phyloP scores from a whole-genome alignment of 1,140 invertebrate species.

The Neelides sp. region DNA sequence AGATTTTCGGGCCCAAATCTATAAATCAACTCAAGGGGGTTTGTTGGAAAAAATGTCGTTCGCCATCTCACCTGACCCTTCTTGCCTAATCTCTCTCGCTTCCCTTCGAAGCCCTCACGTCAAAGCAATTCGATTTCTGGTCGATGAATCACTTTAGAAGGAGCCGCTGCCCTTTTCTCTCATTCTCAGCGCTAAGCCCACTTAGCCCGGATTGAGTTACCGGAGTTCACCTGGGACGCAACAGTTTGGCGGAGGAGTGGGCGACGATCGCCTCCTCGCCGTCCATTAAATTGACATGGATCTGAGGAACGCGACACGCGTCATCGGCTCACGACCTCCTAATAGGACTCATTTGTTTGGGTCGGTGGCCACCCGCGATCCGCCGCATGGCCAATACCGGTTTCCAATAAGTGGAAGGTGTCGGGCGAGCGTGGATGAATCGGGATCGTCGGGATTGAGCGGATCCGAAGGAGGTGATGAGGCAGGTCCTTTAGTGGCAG shows the following conservation, averaged over 20 bases:
- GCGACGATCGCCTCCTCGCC: too few relatives aligned
- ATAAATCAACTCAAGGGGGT: conserved; percentile 26
- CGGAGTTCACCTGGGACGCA: too few relatives aligned
- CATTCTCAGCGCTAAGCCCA: background rate
- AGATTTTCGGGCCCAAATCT: conserved; percentile 18
- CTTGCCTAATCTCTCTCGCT: background rate
- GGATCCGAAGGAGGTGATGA: too few relatives aligned
- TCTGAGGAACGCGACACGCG: conserved; percentile 27
- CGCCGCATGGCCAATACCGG: conserved; percentile 13
- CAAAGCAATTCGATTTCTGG: conserved; percentile 24
- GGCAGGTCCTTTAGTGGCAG: too few relatives aligned
- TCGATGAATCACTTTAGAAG: conserved; percentile 24
- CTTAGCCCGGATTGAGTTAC: too few relatives aligned
- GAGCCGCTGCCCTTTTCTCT: conserved; percentile 12
- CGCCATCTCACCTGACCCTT: conserved; percentile 4
- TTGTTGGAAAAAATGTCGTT: conserved; percentile 22
- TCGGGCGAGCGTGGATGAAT: too few relatives aligned
- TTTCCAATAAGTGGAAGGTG: too few relatives aligned
- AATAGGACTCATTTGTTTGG: conserved; percentile 30
- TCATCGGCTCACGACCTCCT: conserved; percentile 30
- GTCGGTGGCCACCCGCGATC: conserved; percentile 13
- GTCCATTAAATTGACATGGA: too few relatives aligned
- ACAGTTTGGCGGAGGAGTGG: too few relatives aligned
- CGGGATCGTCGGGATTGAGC: too few relatives aligned
- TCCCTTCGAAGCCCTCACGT: too few relatives aligned